Base-by-base conservation (phyloP, 2,113 vertebrate genomes). In the Spizaetus ornatus region DNA sequence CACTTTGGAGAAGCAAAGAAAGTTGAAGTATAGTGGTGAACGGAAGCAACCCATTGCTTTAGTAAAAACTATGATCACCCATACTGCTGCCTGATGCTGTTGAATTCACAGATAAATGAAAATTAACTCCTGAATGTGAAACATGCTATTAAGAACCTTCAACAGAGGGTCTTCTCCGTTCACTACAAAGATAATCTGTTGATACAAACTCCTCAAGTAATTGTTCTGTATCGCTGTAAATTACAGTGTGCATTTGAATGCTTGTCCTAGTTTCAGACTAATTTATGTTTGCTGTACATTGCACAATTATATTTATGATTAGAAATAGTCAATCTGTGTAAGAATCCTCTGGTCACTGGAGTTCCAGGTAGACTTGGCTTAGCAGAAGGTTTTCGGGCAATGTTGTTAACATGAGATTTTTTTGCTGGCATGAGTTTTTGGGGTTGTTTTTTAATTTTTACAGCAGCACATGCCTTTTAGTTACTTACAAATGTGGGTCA, bases 271-370 rank as follows among this genome's bases (percentile, higher is more conserved):
- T 91, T 91, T 76, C 72, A 82, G 52, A 56, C 42, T 88, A 66
- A n/a, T 67, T 87, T 72, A 19, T 47, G 14, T 69, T 92, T 50
- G 10, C 72, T 71, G 9, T 36, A 36, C 8, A 7, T 85, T 71
- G 15, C 26, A 36, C 19, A 67, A 26, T 52, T 93, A 14, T n/a
- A 58, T 82, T 82, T 65, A 42, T 76, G 7, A 42, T 69, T 43
- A 73, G 38, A 86, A 86, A 56, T 73, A 81, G 27, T n/a, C 3
- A 2, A 47, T 72, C 27, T 0, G 0, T 0, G 0, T 67, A 70
- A 67, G 65, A 88, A 67, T 34, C 38, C 17, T 91, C 9, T 59
- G 10, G 25, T 72, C 48, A 8, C 66, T 53, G 59, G 27, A 79
- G 21, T 59, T 59, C 38, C 0, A 5, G 11, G 27, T 83, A 43